Evolutionary conservation across 2,888 invertebrate species (phyloP).

Genomic region (Odontothrips loti): DNA sequence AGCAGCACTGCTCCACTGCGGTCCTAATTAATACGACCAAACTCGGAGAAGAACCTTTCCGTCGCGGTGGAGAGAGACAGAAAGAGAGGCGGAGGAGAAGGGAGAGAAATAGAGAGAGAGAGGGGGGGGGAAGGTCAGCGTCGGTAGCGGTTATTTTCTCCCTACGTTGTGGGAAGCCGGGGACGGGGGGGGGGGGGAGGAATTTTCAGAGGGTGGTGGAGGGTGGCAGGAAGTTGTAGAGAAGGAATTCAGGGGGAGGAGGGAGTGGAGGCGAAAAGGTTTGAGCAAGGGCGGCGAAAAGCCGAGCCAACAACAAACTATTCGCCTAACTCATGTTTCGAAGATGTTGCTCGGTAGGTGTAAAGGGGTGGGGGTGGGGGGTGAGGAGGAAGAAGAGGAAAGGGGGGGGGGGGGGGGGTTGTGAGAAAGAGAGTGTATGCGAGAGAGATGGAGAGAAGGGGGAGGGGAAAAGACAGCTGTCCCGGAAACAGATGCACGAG

Average conservation of each 20-base stretch:
- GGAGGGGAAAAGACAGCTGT: constrained; percentile 22
- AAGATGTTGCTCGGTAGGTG: not conserved
- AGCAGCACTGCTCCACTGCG: not conserved
- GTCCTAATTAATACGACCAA: not conserved
- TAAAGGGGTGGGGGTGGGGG: not conserved
- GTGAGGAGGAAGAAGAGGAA: not conserved
- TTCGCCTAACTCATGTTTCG: not conserved
- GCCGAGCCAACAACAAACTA: too few relatives aligned
- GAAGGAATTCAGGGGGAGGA: too few relatives aligned
- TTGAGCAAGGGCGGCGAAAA: too few relatives aligned
- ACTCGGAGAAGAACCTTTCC: not conserved
- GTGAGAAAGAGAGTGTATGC: not conserved
- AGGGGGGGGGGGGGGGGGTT: constrained; percentile 17
- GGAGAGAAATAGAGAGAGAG: constrained; percentile 35
- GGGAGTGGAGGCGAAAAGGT: too few relatives aligned
- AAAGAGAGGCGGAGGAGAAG: not conserved
- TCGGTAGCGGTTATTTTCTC: not conserved
- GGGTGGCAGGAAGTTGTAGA: not conserved
- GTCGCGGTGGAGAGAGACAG: constrained; percentile 26
- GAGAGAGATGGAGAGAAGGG: not conserved
- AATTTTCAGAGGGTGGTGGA: not conserved
- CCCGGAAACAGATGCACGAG: too few relatives aligned
- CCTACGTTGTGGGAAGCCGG: constrained; percentile 4
- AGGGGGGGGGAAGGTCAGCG: constrained; percentile 36
- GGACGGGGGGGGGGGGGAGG: constrained; percentile 23